These are phyloP conservation scores for Trissonchulus sp. DNA, from an alignment of 2,888 invertebrate genomes.

Conservation along the genomic window DNA sequence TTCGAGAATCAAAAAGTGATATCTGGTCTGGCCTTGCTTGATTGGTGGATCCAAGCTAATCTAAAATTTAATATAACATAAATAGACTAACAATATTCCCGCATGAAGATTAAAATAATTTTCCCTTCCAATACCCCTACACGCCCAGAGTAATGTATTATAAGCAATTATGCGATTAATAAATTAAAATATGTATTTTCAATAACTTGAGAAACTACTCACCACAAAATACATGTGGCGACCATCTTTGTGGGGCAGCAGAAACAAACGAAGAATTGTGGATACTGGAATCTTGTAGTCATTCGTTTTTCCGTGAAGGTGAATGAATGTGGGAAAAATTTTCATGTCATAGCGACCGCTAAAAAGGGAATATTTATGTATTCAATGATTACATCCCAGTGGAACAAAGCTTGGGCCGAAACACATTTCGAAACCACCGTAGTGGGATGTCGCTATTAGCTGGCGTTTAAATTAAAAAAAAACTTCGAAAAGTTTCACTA, in stretches of 20 bases:
- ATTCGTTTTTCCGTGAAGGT: constrained; percentile 94
- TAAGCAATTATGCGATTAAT: no score
- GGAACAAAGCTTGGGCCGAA: no score
- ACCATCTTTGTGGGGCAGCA: constrained; percentile 93
- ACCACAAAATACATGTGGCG: constrained; percentile 97
- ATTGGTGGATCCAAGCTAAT: constrained; percentile 93
- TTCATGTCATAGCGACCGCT: constrained; percentile 95
- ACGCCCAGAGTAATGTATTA: no score
- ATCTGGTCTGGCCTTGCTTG: constrained; percentile 97
- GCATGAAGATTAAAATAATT: constrained; percentile 12
- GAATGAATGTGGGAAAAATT: constrained; percentile 81
- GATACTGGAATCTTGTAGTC: constrained; percentile 99
- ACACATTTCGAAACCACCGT: no score
- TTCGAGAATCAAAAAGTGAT: constrained; percentile 86
- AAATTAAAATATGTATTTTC: no score
- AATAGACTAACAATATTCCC: background rate
- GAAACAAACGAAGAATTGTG: constrained; percentile 84
- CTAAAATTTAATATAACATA: constrained; percentile 50
- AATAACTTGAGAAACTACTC: constrained; percentile 49
- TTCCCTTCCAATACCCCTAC: no score
- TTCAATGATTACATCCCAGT: background rate
- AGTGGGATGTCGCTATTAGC: no score
- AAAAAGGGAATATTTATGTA: constrained; percentile 54
- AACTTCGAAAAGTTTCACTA: no score
- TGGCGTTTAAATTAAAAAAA: no score